These are phyloP conservation scores for Oreochromis tanganicae DNA, from an alignment of 2,113 vertebrate genomes.

Conservation along the genomic window DNA sequence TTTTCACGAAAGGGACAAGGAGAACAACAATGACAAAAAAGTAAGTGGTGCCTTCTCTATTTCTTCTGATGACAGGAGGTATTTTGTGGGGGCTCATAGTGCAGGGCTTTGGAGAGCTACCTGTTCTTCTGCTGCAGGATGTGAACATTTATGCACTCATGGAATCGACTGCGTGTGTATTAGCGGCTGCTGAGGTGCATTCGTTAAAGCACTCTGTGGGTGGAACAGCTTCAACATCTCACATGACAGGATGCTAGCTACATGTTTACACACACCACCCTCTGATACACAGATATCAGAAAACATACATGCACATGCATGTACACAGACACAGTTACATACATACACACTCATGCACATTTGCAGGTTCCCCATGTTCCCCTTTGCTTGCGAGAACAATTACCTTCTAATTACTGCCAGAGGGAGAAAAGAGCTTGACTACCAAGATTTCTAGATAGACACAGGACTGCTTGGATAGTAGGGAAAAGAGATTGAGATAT, in stretches of 20 bases:
- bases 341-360: not conserved
- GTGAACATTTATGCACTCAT: not conserved
- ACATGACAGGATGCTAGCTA: constrained; percentile 10
- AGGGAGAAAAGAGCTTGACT: constrained; percentile 30
- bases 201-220: not conserved
- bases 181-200: not conserved
- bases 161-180: not conserved
- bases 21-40: not conserved
- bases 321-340: not conserved
- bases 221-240: constrained; percentile 1
- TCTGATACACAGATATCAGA: constrained; percentile 21
- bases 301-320: not conserved
- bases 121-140: not conserved
- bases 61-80: not conserved
- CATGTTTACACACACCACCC: constrained; percentile 24
- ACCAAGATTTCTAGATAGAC: not conserved
- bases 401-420: constrained; percentile 61
- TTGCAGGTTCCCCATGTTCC: not conserved
- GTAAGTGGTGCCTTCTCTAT: not conserved
- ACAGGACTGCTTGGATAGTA: not conserved
- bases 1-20: not conserved
- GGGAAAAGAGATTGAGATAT: not conserved
- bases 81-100: not conserved
- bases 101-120: not conserved
- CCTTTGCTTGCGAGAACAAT: constrained; percentile 50